Percentiles rank a stretch among this genome's conserved stretches.
Conservation (phyloP, 2,888 invertebrate genomes). For the Urechis unicinctus region DNA sequence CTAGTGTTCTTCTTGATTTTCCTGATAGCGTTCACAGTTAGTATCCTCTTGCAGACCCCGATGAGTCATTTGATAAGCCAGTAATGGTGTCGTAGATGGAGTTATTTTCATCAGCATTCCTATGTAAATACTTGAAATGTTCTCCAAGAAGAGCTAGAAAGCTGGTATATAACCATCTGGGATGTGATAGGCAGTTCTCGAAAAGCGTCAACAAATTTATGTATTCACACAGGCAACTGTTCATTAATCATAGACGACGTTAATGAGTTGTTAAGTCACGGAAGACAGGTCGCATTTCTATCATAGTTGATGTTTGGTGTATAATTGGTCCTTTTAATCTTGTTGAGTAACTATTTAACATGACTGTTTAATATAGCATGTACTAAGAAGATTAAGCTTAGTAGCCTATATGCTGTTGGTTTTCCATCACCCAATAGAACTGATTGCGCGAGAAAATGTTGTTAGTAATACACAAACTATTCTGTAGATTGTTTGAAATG, state of each 20-base stretch:
- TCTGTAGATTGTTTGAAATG: no score
- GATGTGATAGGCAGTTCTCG: conserved; percentile 6
- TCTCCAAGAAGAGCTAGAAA: conserved; percentile 12
- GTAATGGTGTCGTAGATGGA: no score
- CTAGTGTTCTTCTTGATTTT: conserved; percentile 16
- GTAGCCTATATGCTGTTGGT: conserved; percentile 20
- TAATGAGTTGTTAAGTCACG: conserved; percentile 21
- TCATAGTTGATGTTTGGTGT: conserved; percentile 18
- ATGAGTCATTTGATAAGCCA: no score
- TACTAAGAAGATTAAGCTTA: conserved; percentile 17
- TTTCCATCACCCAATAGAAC: conserved; percentile 22
- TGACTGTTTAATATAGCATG: conserved; percentile 18
- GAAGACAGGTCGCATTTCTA: no score
- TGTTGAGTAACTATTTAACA: conserved; percentile 20
- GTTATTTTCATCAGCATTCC: no score
- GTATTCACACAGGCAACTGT: conserved; percentile 22
- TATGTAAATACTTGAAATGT: no score
- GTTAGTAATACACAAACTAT: no score
- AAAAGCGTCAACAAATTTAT: conserved; percentile 14
- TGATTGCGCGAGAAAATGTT: conserved; percentile 20
- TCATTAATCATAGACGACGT: no score
- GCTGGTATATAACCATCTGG: conserved; percentile 7
- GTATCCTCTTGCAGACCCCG: conserved; percentile 13
- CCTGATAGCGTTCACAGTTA: conserved; percentile 9
- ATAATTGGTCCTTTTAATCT: no score